Conservation (phyloP, 2,888 invertebrate genomes). For the Acanthosepion esculentum region DNA sequence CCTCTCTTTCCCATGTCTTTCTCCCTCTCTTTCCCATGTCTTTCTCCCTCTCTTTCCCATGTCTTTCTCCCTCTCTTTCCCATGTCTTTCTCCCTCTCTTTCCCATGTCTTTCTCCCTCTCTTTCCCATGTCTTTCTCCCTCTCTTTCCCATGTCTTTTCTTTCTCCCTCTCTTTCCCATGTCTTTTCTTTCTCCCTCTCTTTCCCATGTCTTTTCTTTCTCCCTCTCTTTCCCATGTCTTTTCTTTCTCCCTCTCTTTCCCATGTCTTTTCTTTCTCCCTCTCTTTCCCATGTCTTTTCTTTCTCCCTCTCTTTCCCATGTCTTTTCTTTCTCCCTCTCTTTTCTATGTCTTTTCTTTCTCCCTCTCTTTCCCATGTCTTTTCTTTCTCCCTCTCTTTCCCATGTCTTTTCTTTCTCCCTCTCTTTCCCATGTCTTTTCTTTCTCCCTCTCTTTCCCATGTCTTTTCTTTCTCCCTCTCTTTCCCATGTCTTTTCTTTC, state of each 20-base stretch:
- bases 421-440: too few relatives aligned
- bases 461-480: too few relatives aligned
- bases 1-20: background rate
- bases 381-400: background rate
- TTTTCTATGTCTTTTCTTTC: background rate
- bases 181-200: background rate
- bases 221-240: background rate
- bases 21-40: background rate
- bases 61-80: too few relatives aligned
- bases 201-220: background rate
- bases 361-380: background rate
- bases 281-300: background rate
- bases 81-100: background rate
- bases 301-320: background rate
- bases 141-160: background rate
- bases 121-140: background rate
- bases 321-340: background rate
- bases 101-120: background rate
- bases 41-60: background rate
- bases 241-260: background rate
- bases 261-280: background rate
- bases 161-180: background rate
- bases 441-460: too few relatives aligned
- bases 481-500: too few relatives aligned
- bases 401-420: background rate